phyloP scores from a whole-genome alignment of 2,113 vertebrate species.

The Gila orcuttii region DNA sequence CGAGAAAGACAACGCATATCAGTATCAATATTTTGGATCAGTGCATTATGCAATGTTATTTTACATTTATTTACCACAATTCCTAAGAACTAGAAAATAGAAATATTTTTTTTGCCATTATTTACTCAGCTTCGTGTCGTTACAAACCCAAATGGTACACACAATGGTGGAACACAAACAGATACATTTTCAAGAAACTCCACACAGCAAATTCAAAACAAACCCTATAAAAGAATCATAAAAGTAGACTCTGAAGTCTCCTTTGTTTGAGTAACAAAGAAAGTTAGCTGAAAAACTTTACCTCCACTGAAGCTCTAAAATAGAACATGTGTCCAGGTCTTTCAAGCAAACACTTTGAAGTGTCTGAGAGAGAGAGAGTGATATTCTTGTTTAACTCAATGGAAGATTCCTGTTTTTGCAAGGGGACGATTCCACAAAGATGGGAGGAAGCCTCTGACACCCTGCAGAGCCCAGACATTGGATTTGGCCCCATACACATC shows the following conservation, averaged over 20 bases:
- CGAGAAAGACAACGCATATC: too few species aligned
- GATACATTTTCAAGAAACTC: not conserved
- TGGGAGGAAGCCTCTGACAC: conserved; percentile 57
- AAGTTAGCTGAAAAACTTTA: not conserved
- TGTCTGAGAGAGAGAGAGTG: not conserved
- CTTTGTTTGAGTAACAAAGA: not conserved
- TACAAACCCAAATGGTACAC: not conserved
- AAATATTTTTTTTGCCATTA: not conserved
- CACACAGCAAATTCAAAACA: not conserved
- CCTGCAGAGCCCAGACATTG: conserved; percentile 58
- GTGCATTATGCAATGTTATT: too few species aligned
- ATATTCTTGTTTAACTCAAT: conserved; percentile 65
- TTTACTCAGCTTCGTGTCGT: not conserved
- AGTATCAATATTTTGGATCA: too few species aligned
- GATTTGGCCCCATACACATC: conserved; percentile 55
- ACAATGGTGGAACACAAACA: not conserved
- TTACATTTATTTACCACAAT: not conserved
- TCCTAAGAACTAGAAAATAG: not conserved
- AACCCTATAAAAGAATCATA: not conserved
- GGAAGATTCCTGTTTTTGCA: conserved; percentile 70
- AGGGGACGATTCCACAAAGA: conserved; percentile 64
- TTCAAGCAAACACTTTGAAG: conserved; percentile 10
- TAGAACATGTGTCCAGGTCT: not conserved
- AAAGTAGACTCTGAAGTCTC: not conserved
- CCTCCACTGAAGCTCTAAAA: not conserved